Evolutionary conservation across 2,797 vertebrate species (phyloP).

Genomic region (Pangasius djambal): DNA sequence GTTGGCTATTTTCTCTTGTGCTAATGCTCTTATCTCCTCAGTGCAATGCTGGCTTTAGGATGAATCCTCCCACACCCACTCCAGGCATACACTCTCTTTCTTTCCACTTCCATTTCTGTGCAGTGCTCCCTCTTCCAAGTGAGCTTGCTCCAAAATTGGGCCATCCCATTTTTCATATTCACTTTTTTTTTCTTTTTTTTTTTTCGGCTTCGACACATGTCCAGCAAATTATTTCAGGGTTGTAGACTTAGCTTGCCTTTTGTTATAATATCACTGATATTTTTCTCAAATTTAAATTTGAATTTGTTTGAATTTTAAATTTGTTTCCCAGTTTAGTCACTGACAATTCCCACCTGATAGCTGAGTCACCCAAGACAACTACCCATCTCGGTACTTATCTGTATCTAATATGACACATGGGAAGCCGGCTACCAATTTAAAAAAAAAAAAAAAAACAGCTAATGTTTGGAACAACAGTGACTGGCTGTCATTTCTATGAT

Average conservation of each 20-base stretch:
- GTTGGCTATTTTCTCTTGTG: slow-evolving; percentile 55
- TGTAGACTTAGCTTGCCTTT: not conserved
- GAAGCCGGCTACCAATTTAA: not conserved
- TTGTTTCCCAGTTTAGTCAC: not conserved
- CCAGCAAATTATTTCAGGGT: not conserved
- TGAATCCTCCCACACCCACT: slow-evolving; percentile 49
- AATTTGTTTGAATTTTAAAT: not conserved
- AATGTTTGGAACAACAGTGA: not conserved
- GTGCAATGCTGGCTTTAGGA: slow-evolving; percentile 67
- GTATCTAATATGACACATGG: not conserved
- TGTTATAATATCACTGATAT: not conserved
- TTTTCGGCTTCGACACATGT: slow-evolving; percentile 1
- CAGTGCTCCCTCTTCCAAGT: not conserved
- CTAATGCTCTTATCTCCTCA: slow-evolving; percentile 74
- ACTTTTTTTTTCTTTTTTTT: not conserved
- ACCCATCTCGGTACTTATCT: not conserved
- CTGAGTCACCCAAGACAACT: not conserved
- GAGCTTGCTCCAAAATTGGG: slow-evolving; percentile 32
- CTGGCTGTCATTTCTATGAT: not conserved
- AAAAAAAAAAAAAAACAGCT: not conserved
- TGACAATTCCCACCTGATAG: not conserved
- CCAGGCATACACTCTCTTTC: slow-evolving; percentile 36
- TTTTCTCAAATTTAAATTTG: not conserved
- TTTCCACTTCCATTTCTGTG: slow-evolving; percentile 16
- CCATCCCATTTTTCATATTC: slow-evolving; percentile 22